These are phyloP conservation scores for Ctena decussata DNA, from an alignment of 2,888 invertebrate genomes.

Conservation along the genomic window DNA sequence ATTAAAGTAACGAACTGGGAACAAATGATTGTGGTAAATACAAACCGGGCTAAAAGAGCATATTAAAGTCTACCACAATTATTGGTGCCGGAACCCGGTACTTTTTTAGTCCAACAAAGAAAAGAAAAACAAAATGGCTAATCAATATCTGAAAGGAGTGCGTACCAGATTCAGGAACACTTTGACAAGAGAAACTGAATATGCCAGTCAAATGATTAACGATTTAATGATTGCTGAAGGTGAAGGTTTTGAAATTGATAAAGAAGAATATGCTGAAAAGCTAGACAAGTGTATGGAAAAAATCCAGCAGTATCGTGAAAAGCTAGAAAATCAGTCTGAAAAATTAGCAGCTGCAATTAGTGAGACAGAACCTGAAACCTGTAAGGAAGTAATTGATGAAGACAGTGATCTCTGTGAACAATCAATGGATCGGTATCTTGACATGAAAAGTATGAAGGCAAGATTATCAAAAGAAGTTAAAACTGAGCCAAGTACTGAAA, in stretches of 20 bases:
- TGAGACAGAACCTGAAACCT: neutral
- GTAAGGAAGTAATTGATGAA: neutral
- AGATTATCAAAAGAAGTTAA: neutral
- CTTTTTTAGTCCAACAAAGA: neutral
- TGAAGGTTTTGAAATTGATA: too few relatives aligned
- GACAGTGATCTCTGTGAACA: neutral
- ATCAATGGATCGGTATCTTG: neutral
- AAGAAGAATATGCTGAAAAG: neutral
- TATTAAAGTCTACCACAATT: neutral
- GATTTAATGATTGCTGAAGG: too few relatives aligned
- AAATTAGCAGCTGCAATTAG: neutral
- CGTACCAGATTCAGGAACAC: constrained; percentile 1
- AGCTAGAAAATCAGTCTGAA: neutral
- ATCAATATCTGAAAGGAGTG: neutral
- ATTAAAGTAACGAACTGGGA: too few relatives aligned
- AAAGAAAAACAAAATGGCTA: neutral
- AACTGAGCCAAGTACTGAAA: neutral
- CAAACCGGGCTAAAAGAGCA: too few relatives aligned
- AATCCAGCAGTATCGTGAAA: neutral
- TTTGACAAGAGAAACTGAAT: neutral
- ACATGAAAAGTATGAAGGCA: neutral
- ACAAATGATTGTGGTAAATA: too few relatives aligned
- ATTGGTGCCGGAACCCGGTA: constrained; percentile 7
- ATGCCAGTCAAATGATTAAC: neutral
- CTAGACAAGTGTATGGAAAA: neutral